Evolutionary conservation across 2,113 vertebrate species (phyloP), one percentile per base, ranked within the genome.

Genomic region (Pan paniscus): DNA sequence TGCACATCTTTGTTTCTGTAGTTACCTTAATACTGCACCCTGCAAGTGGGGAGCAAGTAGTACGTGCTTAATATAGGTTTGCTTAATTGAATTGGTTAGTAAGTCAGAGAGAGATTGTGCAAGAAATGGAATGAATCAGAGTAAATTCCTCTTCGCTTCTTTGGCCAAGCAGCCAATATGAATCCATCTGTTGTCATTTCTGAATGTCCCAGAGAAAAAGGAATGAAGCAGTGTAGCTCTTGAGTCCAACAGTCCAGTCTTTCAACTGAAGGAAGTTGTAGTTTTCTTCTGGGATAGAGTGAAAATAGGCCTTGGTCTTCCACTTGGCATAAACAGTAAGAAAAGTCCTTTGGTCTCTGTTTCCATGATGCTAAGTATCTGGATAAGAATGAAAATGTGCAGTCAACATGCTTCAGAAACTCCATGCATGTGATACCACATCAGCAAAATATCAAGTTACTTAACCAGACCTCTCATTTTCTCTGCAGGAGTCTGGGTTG

Each of bases 101-200:
- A 88, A 96, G 17, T 88, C 55, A 80, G 27, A 16, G 73, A 75
- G 30, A 20, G 40, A 85, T 90, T 97, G 57, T 94, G 46, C n/a
- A 94, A 96, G 57, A 87, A 79, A 9, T 73, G 0, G 43, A 94
- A 35, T 87, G 40, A 89, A 89, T 91, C 73, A 78, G n/a, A 92
- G 61, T 59, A 67, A 94, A 97, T 88, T 64, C 46, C 52, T 93
- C 57, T 80, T 92, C 61, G 79, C 59, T 88, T 93, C 89, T 86
- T 88, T 72, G 43, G 70, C 64, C 70, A 90, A 88, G 12, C 1
- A 11, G 38, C 59, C 52, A 30, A 68, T 94, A 82, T 94, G 72
- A 95, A 84, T 88, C 86, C 64, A 88, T 97, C 75, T 96, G 70
- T 79, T 96, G 93, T 96, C 93, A 92, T 68, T 87, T 52, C 70